A percentile compares a stretch with the other conserved stretches of the same genome.
phyloP scores from a whole-genome alignment of 1,140 invertebrate genomes.

The Drosophila virilis region DNA sequence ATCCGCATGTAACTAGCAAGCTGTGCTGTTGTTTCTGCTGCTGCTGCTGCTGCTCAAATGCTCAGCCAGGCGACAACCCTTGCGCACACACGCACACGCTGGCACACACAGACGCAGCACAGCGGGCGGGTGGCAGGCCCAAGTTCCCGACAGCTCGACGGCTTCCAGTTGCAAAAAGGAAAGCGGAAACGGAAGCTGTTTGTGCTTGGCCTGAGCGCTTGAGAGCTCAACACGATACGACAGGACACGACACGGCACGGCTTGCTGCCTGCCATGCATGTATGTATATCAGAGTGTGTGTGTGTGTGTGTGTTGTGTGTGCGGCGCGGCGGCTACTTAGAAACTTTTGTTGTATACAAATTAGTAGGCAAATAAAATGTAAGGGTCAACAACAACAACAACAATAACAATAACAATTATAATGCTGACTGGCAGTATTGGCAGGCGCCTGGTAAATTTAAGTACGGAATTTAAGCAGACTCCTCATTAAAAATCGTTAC shows the following conservation, averaged over 20 bases:
- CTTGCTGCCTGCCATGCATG: not conserved
- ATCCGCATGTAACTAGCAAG: slow-evolving; percentile 38
- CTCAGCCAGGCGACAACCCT: slow-evolving; percentile 64
- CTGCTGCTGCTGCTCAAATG: slow-evolving; percentile 54
- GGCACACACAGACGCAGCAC: not conserved
- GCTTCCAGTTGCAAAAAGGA: slow-evolving; percentile 31
- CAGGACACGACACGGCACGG: slow-evolving; percentile 16
- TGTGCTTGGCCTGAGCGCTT: slow-evolving; percentile 50
- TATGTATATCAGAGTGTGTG: slow-evolving; percentile 11
- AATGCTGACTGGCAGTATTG: slow-evolving; percentile 22
- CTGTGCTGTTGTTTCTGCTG: slow-evolving; percentile 34
- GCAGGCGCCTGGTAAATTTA: slow-evolving; percentile 14
- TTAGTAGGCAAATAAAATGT: slow-evolving; percentile 70
- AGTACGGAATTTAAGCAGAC: slow-evolving; percentile 7
- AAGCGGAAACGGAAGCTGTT: slow-evolving; percentile 78
- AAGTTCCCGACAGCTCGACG: slow-evolving; percentile 3
- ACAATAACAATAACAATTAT: slow-evolving; percentile 15
- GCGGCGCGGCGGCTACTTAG: slow-evolving; percentile 28
- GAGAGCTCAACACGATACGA: slow-evolving; percentile 41
- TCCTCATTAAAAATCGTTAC: slow-evolving; percentile 27
- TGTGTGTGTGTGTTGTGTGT: slow-evolving; percentile 7
- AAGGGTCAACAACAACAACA: slow-evolving; percentile 54
- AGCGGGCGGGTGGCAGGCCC: slow-evolving; percentile 10
- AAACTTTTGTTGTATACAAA: slow-evolving; percentile 68
- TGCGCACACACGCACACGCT: slow-evolving; percentile 11